Percentiles rank a stretch among this genome's conserved stretches.
phyloP scores from a whole-genome alignment of 2,113 vertebrate genomes.

The Setophaga petechia region DNA sequence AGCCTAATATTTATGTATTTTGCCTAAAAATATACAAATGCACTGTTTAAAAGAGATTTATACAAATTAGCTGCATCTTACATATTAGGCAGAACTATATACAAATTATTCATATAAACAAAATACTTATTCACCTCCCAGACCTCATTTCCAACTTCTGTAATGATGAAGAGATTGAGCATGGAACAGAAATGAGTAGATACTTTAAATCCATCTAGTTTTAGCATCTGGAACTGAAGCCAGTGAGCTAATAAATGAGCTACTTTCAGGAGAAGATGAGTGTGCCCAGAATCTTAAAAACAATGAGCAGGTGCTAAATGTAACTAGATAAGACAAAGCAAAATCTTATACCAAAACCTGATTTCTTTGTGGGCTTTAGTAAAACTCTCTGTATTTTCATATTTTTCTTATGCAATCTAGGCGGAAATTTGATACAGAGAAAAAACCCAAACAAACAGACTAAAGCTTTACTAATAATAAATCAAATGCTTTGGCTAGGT shows the following conservation, averaged over 20 bases:
- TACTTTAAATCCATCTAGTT: background rate
- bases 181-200: background rate
- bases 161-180: background rate
- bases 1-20: background rate
- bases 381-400: background rate
- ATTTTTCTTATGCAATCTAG: background rate
- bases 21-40: background rate
- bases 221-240: slow-evolving; percentile 5
- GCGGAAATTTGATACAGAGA: background rate
- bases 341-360: background rate
- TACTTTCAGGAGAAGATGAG: background rate
- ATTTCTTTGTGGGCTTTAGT: background rate
- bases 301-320: background rate
- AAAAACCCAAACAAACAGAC: background rate
- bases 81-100: background rate
- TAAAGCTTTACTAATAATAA: background rate
- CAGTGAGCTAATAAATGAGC: slow-evolving; percentile 3
- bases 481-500: background rate
- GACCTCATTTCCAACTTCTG: background rate
- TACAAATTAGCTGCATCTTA: background rate
- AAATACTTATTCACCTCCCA: background rate
- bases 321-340: background rate
- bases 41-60: background rate
- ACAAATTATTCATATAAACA: background rate
- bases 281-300: slow-evolving; percentile 13